phyloP scores from a whole-genome alignment of 1,140 invertebrate species.

The Triops longicaudatus region DNA sequence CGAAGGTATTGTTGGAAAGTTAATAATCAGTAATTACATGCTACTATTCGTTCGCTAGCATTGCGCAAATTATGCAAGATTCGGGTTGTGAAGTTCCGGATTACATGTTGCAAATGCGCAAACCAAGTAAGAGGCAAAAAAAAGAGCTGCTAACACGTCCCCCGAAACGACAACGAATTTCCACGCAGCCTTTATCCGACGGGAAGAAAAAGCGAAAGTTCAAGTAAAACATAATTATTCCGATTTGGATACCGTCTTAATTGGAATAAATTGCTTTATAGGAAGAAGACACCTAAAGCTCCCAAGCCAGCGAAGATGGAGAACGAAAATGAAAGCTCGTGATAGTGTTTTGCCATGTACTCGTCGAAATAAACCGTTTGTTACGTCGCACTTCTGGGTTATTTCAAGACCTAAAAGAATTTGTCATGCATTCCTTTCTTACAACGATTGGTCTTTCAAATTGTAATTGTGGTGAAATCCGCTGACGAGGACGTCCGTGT shows the following conservation, averaged over 20 bases:
- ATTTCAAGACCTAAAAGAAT: too few relatives aligned
- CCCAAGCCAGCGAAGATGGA: background rate
- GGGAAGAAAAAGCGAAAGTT: constrained; percentile 18
- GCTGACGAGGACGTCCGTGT: too few relatives aligned
- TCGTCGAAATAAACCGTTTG: background rate
- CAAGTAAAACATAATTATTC: background rate
- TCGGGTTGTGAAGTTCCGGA: constrained; percentile 84
- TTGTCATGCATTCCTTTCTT: too few relatives aligned
- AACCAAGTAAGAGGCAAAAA: constrained; percentile 54
- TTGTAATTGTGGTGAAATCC: too few relatives aligned
- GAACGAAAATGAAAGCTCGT: background rate
- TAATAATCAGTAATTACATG: constrained; percentile 1
- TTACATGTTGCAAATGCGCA: constrained; percentile 76
- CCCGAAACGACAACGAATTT: constrained; percentile 45
- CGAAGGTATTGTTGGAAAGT: constrained; percentile 52
- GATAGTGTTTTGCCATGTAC: background rate
- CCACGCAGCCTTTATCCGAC: constrained; percentile 26
- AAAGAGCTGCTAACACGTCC: constrained; percentile 50
- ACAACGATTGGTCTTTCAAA: too few relatives aligned
- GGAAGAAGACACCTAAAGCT: background rate
- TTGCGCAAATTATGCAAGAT: constrained; percentile 73
- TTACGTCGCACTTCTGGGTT: background rate
- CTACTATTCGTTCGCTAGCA: constrained; percentile 48
- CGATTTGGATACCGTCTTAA: background rate
- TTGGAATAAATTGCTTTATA: background rate